phyloP scores from a whole-genome alignment of 2,113 vertebrate genomes.

The Mungos mungo region DNA sequence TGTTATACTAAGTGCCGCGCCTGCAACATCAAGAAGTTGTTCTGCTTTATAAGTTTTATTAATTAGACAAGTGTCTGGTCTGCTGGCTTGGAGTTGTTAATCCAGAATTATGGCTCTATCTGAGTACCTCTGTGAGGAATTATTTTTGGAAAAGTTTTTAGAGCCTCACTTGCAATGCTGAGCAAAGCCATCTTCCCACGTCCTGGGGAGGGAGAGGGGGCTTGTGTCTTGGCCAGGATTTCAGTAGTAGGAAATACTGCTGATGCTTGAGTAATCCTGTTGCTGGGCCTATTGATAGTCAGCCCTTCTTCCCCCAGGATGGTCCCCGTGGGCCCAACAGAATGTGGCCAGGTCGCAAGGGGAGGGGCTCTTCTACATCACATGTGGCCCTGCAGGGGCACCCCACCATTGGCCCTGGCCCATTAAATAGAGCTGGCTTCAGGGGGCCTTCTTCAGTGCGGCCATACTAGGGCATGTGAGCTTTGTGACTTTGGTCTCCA shows the following conservation, averaged over 20 bases:
- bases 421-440: background rate
- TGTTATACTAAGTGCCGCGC: constrained; percentile 13
- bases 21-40: constrained; percentile 69
- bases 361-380: background rate
- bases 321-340: background rate
- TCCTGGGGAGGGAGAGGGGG: background rate
- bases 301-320: background rate
- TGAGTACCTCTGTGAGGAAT: constrained; percentile 53
- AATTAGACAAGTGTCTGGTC: constrained; percentile 71
- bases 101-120: constrained; percentile 61
- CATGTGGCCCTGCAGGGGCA: background rate
- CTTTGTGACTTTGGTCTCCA: background rate
- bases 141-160: constrained; percentile 59
- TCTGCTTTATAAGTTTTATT: constrained; percentile 74
- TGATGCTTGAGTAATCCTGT: background rate
- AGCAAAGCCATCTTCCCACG: constrained; percentile 19
- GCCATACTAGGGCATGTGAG: background rate
- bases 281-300: background rate
- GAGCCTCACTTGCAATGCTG: background rate
- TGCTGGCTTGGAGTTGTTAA: constrained; percentile 64
- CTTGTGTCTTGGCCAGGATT: constrained; percentile 6
- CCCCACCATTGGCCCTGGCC: background rate
- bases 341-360: background rate
- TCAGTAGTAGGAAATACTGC: background rate
- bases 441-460: background rate